Conservation (phyloP, 2,113 vertebrate species). For the Labeo catla region DNA sequence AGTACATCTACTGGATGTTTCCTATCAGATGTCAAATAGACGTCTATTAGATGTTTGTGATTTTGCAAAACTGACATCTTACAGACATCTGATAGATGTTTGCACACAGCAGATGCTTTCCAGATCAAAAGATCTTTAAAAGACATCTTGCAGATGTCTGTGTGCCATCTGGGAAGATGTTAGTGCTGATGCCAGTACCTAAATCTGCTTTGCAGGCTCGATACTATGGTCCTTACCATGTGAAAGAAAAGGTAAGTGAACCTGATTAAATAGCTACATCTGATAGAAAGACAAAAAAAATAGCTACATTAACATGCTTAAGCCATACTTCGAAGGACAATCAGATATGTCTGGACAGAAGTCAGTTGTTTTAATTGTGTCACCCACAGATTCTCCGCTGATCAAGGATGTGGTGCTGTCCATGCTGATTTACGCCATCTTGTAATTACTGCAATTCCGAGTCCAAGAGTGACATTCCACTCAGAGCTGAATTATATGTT, state of each 20-base stretch:
- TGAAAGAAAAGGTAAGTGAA: background rate
- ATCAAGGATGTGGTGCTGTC: background rate
- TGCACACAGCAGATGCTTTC: too few species aligned
- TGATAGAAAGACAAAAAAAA: background rate
- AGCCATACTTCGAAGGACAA: background rate
- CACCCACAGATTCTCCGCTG: background rate
- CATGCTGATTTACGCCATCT: background rate
- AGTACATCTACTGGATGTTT: too few species aligned
- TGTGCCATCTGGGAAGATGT: too few species aligned
- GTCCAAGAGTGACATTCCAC: too few species aligned
- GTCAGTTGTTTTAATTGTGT: background rate
- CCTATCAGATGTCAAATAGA: too few species aligned
- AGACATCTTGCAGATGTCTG: too few species aligned
- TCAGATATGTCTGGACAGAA: background rate
- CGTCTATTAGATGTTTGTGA: too few species aligned
- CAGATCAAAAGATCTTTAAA: too few species aligned
- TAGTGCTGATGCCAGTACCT: background rate
- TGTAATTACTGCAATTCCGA: too few species aligned
- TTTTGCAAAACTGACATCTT: too few species aligned
- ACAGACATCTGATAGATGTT: too few species aligned
- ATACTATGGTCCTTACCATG: conserved; percentile 6
- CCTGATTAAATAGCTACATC: background rate
- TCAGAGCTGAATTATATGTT: too few species aligned
- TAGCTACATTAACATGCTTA: conserved; percentile 37
- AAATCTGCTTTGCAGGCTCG: background rate